Conservation (phyloP, 1,140 invertebrate species). For the Bombus waltoni region DNA sequence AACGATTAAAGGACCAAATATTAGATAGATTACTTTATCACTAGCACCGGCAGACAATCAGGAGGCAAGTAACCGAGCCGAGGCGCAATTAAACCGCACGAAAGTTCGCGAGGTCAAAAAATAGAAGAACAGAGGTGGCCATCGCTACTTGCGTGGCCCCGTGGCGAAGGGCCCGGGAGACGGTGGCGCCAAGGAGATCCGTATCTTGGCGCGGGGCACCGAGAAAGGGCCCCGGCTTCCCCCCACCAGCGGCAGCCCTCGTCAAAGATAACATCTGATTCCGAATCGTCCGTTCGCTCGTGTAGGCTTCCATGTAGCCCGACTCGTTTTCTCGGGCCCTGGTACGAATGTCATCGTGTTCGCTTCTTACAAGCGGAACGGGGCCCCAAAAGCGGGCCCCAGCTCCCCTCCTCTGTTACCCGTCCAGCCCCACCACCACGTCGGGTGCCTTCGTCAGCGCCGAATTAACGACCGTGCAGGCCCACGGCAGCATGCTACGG, state of each 20-base stretch:
- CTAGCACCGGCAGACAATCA: not conserved
- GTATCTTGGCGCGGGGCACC: conserved; percentile 75
- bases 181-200: conserved; percentile 79
- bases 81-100: conserved; percentile 29
- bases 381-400: conserved; percentile 26
- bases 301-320: conserved; percentile 72
- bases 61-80: not conserved
- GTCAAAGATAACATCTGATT: conserved; percentile 82
- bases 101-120: conserved; percentile 38
- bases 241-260: conserved; percentile 67
- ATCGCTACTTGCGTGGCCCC: conserved; percentile 51
- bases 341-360: conserved; percentile 71
- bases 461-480: conserved; percentile 64
- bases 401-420: not conserved
- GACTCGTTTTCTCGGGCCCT: conserved; percentile 67
- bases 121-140: conserved; percentile 34
- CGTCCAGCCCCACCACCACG: not conserved
- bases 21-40: conserved; percentile 52
- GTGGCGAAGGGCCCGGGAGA: conserved; percentile 55
- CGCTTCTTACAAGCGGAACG: conserved; percentile 63
- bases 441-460: conserved; percentile 46
- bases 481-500: conserved; percentile 38
- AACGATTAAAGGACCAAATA: not conserved
- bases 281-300: conserved; percentile 75
- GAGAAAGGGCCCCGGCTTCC: conserved; percentile 60